Percentiles rank a stretch among this genome's conserved stretches.
phyloP scores from a whole-genome alignment of 1,140 invertebrate species.

The Heterodera schachtii region DNA sequence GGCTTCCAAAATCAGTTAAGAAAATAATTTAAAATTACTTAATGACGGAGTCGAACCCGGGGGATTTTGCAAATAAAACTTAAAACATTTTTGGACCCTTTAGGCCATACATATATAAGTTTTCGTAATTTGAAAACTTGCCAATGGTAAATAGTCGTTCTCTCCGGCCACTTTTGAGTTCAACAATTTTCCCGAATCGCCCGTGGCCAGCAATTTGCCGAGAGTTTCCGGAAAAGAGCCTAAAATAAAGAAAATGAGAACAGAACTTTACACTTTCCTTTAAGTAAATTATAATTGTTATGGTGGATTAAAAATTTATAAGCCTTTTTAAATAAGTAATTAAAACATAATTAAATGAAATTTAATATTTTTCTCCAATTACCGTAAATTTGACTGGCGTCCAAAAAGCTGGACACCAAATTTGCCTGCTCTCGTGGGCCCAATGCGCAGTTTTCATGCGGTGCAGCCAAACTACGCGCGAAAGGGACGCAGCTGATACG shows the following conservation, averaged over 20 bases:
- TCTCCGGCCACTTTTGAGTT: conserved; percentile 31
- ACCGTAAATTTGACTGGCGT: conserved; percentile 83
- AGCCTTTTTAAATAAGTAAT: neutral
- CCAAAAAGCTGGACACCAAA: conserved; percentile 86
- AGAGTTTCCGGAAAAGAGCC: conserved; percentile 26
- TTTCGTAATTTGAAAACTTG: neutral
- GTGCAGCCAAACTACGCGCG: conserved; percentile 56
- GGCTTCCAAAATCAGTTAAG: too few species aligned
- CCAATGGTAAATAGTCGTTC: conserved; percentile 27
- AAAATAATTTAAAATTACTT: too few species aligned
- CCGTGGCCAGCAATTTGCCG: conserved; percentile 31
- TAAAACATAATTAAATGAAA: conserved; percentile 69
- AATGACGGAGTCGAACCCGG: too few species aligned
- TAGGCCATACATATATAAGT: neutral
- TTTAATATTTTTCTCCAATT: neutral
- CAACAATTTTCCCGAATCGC: conserved; percentile 25
- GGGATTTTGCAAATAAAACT: too few species aligned
- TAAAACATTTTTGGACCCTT: too few species aligned
- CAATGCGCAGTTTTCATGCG: conserved; percentile 53
- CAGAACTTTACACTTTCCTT: conserved; percentile 18
- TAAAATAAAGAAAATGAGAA: conserved; percentile 9
- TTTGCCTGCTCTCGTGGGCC: conserved; percentile 89
- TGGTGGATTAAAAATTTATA: too few species aligned
- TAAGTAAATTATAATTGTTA: conserved; percentile 60
- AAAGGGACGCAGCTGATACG: conserved; percentile 55